Evolutionary conservation across 2,797 vertebrate species (phyloP), one percentile per base, ranked within the genome.

Genomic region (Setipinna tenuifilis): DNA sequence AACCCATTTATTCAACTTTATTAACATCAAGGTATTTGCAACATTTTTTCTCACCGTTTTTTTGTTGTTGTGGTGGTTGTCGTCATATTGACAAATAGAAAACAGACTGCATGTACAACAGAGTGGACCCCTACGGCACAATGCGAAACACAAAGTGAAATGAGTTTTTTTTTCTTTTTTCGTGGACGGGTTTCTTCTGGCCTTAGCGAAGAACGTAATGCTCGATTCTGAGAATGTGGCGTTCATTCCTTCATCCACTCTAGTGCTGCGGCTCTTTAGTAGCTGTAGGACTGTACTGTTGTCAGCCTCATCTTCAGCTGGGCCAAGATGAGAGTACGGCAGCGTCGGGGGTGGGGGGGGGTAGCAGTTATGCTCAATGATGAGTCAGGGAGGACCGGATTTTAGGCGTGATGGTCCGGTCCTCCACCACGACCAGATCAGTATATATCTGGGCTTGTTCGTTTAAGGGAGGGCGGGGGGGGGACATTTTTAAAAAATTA

Each of bases 1-100:
- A 98, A 97, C 95, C 95, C 91, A 96, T 95, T 97, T 96, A 96
- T 96, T 97, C 95, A 97, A 97, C 96, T 98, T 98, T 98, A 98
- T 98, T 98, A 97, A 97, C 96, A 97, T 97, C 94, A 96, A 98
- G 93, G 95, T 91, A 90, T 92, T 91, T 89, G 89, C 89, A 88
- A 92, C 92, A 91, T 91, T 88, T 91, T 89, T 87, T 88, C 90
- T 87, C 92, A 89, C 91, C 89, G 88, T 91, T 92, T 96, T 91
- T 93, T 78, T 78, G 91, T 94, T 93, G 92, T 95, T 95, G 95
- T 96, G 97, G 71, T 78, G 35, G 71, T 44, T 78, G 71, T 78
- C 35, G 17, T 78, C 71, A 78, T 95, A 96, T 96, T 96, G 96
- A 97, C 97, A 97, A 97, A 97, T 98, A 97, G 96, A 98, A 98